Evolutionary conservation across 2,797 vertebrate genomes (phyloP).

Genomic region (Pteropus rufus): DNA sequence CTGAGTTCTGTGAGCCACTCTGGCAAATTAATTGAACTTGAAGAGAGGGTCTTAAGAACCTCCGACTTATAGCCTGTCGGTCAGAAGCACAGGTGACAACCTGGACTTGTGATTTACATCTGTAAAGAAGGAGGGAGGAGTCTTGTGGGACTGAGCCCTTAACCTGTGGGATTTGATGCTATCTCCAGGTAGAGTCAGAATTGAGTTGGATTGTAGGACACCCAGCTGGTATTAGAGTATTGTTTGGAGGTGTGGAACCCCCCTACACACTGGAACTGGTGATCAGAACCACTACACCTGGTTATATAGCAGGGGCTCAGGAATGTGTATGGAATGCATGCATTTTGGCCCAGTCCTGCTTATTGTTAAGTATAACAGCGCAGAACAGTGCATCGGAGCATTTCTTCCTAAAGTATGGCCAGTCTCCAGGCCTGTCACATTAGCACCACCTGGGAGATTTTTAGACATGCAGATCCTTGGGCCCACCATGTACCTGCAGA

Average conservation of each 20-base stretch:
- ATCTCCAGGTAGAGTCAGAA: not conserved
- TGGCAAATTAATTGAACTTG: not conserved
- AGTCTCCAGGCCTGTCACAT: not conserved
- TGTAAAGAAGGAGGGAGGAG: not conserved
- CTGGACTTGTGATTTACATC: not conserved
- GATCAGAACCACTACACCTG: not conserved
- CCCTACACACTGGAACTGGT: no score
- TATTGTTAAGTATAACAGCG: not conserved
- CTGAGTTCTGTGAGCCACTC: not conserved
- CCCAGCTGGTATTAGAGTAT: not conserved
- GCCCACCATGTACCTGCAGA: not conserved
- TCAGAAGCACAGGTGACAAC: not conserved
- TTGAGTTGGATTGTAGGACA: not conserved
- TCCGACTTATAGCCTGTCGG: not conserved
- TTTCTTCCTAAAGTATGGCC: not conserved
- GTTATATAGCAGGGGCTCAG: not conserved
- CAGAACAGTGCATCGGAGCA: not conserved
- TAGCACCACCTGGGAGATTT: not conserved
- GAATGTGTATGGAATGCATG: not conserved
- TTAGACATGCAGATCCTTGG: not conserved
- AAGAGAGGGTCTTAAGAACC: not conserved
- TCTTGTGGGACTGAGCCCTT: not conserved
- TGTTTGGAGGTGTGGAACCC: not conserved
- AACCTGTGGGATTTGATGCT: not conserved
- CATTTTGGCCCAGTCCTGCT: not conserved